These are phyloP conservation scores for Oligia strigilis DNA, from an alignment of 2,888 invertebrate species.

Conservation along the genomic window DNA sequence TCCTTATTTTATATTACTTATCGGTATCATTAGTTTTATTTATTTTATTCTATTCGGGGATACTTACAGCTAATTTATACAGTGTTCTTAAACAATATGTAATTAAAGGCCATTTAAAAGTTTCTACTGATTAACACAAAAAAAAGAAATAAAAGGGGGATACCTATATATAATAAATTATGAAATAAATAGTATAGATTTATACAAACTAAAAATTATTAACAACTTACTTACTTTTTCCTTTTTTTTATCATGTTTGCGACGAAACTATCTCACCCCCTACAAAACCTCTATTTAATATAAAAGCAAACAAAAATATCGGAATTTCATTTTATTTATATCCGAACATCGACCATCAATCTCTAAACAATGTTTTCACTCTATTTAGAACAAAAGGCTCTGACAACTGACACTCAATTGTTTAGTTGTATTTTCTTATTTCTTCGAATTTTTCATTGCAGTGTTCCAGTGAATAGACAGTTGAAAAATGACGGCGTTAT, in stretches of 20 bases:
- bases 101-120: too few species aligned
- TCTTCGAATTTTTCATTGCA: conserved; percentile 63
- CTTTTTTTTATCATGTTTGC: not conserved
- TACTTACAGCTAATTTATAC: too few species aligned
- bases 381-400: conserved; percentile 44
- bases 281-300: not conserved
- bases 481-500: conserved; percentile 72
- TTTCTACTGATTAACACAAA: too few species aligned
- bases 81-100: too few species aligned
- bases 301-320: not conserved
- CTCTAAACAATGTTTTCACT: conserved; percentile 1
- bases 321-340: not conserved
- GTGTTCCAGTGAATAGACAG: conserved; percentile 59
- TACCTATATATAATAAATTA: too few species aligned
- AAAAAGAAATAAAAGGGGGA: too few species aligned
- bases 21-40: not conserved
- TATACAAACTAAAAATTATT: too few species aligned
- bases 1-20: not conserved
- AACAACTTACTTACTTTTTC: too few species aligned
- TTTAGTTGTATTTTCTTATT: conserved; percentile 57
- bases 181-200: too few species aligned
- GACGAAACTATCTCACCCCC: not conserved
- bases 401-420: conserved; percentile 50
- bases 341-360: conserved; percentile 1
- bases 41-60: too few species aligned